phyloP scores from a whole-genome alignment of 2,113 vertebrate genomes.

The Nycticryphes semicollaris region DNA sequence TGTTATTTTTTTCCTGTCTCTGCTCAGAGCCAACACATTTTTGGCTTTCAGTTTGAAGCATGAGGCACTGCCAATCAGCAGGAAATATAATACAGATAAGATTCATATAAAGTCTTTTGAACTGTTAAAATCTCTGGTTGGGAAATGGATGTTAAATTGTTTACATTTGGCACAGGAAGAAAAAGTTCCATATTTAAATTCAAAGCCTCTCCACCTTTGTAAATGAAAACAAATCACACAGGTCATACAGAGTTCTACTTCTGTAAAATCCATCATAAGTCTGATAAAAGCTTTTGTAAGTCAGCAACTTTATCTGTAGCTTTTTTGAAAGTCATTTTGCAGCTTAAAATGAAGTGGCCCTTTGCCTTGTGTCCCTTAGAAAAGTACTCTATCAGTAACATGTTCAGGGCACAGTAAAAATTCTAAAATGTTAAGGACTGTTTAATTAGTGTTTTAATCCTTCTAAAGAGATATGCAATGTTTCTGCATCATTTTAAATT shows the following conservation, averaged over 20 bases:
- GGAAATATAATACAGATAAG: conserved; percentile 82
- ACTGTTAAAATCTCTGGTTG: conserved; percentile 74
- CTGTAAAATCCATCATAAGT: conserved; percentile 71
- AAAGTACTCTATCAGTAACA: conserved; percentile 23
- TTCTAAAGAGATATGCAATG: not conserved
- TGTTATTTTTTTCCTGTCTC: conserved; percentile 76
- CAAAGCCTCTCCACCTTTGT: conserved; percentile 73
- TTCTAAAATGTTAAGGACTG: not conserved
- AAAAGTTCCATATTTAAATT: conserved; percentile 79
- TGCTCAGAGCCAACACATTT: conserved; percentile 72
- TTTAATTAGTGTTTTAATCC: not conserved
- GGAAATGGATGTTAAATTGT: conserved; percentile 79
- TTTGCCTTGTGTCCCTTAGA: conserved; percentile 29
- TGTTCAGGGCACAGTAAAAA: not conserved
- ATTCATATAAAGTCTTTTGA: conserved; percentile 79
- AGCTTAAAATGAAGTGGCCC: conserved; percentile 44
- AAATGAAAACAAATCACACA: conserved; percentile 77
- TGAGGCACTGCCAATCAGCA: conserved; percentile 75
- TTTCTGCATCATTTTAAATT: not conserved
- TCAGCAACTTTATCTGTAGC: conserved; percentile 69
- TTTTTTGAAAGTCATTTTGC: conserved; percentile 63
- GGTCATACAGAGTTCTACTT: conserved; percentile 67
- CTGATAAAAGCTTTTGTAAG: conserved; percentile 74
- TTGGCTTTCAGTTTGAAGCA: conserved; percentile 70
- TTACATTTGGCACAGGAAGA: conserved; percentile 78